phyloP scores from a whole-genome alignment of 1,140 invertebrate species.

The Heliconius congener region DNA sequence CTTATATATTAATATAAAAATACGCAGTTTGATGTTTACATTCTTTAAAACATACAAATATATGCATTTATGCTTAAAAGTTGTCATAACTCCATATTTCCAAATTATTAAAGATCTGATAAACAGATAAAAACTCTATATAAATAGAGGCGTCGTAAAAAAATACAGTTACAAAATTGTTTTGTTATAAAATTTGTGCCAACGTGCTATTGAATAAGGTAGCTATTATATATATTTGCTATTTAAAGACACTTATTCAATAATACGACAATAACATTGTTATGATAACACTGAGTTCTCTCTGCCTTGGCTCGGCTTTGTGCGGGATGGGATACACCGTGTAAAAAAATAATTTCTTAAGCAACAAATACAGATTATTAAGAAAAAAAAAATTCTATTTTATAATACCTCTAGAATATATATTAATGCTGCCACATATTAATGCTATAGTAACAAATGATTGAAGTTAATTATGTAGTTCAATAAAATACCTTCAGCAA shows the following conservation, averaged over 20 bases:
- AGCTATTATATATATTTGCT: too few species aligned
- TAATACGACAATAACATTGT: too few species aligned
- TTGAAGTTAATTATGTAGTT: slow-evolving; percentile 5
- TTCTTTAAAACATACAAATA: neutral
- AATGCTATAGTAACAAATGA: neutral
- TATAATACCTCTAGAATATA: neutral
- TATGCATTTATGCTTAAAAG: slow-evolving; percentile 2
- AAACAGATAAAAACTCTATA: slow-evolving; percentile 25
- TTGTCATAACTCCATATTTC: slow-evolving; percentile 26
- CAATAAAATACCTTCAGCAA: slow-evolving; percentile 15
- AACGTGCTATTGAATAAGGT: neutral
- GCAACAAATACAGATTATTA: neutral
- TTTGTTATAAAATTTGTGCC: neutral
- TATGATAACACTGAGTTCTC: neutral
- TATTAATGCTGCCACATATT: neutral
- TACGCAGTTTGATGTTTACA: neutral
- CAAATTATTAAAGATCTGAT: slow-evolving; percentile 21
- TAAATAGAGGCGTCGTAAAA: slow-evolving; percentile 15
- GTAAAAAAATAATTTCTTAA: too few species aligned
- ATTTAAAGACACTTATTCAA: too few species aligned
- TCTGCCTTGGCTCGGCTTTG: neutral
- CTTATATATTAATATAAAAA: neutral
- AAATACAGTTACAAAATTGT: neutral
- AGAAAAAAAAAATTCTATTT: neutral
- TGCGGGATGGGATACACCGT: too few species aligned